Conservation (phyloP, 2,113 vertebrate genomes). For the Cephalopterus ornatus region DNA sequence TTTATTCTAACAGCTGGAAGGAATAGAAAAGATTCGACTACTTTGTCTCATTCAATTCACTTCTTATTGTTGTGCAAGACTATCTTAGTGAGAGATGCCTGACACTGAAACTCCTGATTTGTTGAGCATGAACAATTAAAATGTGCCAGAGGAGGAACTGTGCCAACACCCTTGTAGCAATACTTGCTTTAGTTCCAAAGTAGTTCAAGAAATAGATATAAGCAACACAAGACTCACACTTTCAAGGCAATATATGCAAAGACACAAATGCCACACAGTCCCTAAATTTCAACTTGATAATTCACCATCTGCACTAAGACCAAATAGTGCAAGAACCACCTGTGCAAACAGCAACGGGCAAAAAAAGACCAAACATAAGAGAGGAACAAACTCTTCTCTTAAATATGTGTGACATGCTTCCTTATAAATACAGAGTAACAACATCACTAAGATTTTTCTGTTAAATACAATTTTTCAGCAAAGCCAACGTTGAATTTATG, state of each 20-base stretch:
- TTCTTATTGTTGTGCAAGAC: slow-evolving; percentile 20
- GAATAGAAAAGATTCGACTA: not conserved
- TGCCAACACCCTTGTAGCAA: not conserved
- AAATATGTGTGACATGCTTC: not conserved
- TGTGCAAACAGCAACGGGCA: not conserved
- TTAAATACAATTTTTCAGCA: not conserved
- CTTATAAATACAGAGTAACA: not conserved
- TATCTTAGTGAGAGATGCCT: not conserved
- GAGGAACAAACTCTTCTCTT: not conserved
- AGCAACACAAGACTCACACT: not conserved
- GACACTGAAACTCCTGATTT: slow-evolving; percentile 5
- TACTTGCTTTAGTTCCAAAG: not conserved
- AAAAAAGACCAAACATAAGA: not conserved
- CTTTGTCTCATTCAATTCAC: slow-evolving; percentile 1
- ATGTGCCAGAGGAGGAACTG: not conserved
- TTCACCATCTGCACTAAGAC: not conserved
- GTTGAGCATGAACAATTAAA: slow-evolving; percentile 9
- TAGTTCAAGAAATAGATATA: not conserved
- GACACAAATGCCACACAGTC: not conserved
- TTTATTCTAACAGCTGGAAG: slow-evolving; percentile 4
- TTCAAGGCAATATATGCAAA: not conserved
- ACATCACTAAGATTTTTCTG: not conserved
- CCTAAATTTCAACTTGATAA: not conserved
- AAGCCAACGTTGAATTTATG: not conserved
- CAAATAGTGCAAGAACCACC: not conserved